Evolutionary conservation across 2,113 vertebrate species (phyloP).

Genomic region (Brienomyrus longianalis): DNA sequence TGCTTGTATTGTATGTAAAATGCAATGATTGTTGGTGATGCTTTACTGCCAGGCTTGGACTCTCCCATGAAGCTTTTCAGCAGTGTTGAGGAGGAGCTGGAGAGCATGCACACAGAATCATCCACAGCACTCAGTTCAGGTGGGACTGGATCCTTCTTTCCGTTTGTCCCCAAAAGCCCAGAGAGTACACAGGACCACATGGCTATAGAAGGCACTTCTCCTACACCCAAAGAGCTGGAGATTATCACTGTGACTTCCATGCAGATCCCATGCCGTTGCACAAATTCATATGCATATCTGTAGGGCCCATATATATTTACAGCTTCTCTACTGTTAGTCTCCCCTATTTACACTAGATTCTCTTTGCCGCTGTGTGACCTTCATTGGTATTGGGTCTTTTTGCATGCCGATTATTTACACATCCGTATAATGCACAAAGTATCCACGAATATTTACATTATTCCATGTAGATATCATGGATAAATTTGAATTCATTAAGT

Average conservation of each 20-base stretch:
- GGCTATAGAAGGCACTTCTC: conserved; percentile 66
- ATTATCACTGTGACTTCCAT: conserved; percentile 92
- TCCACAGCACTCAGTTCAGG: conserved; percentile 68
- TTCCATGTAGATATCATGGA: conserved; percentile 1
- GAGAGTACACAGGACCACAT: conserved; percentile 70
- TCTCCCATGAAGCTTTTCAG: conserved; percentile 45
- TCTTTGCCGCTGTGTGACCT: not conserved
- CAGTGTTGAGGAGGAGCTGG: conserved; percentile 60
- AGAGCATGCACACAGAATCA: conserved; percentile 75
- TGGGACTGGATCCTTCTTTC: conserved; percentile 77
- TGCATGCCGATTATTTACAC: conserved; percentile 31
- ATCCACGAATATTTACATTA: conserved; percentile 35
- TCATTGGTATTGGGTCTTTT: not conserved
- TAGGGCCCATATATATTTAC: conserved; percentile 55
- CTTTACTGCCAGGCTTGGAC: conserved; percentile 27
- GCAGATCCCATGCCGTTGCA: conserved; percentile 94
- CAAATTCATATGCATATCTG: conserved; percentile 91
- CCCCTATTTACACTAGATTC: not conserved
- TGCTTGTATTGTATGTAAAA: not conserved
- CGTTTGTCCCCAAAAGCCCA: conserved; percentile 73
- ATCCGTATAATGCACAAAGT: conserved; percentile 23
- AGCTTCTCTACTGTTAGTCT: conserved; percentile 19
- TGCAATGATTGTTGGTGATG: not conserved
- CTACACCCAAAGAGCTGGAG: conserved; percentile 81
- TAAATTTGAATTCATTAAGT: not conserved